Conservation (phyloP, 2,888 invertebrate genomes). For the Aricia artaxerxes region DNA sequence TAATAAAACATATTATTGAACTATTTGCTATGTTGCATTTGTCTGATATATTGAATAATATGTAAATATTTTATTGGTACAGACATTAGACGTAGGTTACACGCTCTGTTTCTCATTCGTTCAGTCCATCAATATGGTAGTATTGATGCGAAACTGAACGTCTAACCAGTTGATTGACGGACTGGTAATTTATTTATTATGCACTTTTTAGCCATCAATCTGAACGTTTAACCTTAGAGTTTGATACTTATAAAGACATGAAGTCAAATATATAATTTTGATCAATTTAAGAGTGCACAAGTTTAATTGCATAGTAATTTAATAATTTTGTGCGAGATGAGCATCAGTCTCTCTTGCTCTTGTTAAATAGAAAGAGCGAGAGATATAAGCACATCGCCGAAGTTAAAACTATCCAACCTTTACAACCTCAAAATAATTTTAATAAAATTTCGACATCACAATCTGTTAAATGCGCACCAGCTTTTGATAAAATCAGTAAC, state of each 20-base stretch:
- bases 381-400: neutral
- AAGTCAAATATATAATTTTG: neutral
- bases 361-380: neutral
- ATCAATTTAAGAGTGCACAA: neutral
- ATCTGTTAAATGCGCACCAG: constrained; percentile 41
- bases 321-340: constrained; percentile 15
- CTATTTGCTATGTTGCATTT: no score
- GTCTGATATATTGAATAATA: no score
- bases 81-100: no score
- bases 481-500: constrained; percentile 37
- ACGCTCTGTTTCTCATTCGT: no score
- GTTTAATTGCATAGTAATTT: neutral
- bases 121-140: no score
- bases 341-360: constrained; percentile 7
- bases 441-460: neutral
- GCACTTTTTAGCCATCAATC: no score
- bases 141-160: no score
- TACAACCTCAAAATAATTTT: neutral
- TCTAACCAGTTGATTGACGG: no score
- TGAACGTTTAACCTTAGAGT: neutral
- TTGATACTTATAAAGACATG: neutral
- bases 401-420: neutral
- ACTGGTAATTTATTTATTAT: no score
- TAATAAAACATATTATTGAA: no score
- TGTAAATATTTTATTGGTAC: neutral